Conservation (phyloP, 2,797 vertebrate genomes). For the Antrozous pallidus region DNA sequence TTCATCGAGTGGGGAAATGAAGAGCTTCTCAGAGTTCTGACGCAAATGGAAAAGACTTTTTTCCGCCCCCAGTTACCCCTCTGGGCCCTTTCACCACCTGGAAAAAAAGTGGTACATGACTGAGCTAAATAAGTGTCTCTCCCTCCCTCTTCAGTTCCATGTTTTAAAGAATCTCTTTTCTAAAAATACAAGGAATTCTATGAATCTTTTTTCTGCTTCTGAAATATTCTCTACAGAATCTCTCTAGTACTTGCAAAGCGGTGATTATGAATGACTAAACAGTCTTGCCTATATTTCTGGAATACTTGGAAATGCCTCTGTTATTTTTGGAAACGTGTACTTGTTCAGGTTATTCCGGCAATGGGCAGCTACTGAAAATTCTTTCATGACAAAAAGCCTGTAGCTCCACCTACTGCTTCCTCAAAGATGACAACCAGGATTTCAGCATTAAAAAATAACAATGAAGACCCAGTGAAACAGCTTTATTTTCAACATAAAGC, state of each 20-base stretch:
- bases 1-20: constrained; percentile 46
- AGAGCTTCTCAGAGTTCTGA: constrained; percentile 70
- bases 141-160: constrained; percentile 33
- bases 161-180: constrained; percentile 62
- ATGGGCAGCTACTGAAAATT: constrained; percentile 50
- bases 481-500: constrained; percentile 16
- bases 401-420: constrained; percentile 83
- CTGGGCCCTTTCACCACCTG: constrained; percentile 67
- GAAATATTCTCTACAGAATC: constrained; percentile 75
- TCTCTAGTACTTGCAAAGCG: constrained; percentile 76
- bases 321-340: constrained; percentile 81
- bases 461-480: background rate
- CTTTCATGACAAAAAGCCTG: constrained; percentile 76
- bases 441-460: background rate
- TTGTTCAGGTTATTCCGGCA: constrained; percentile 76
- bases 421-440: constrained; percentile 3
- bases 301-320: constrained; percentile 80
- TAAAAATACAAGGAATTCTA: constrained; percentile 76
- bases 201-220: constrained; percentile 75
- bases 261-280: constrained; percentile 84
- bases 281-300: constrained; percentile 80
- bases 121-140: constrained; percentile 29
- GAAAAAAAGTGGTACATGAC: constrained; percentile 48
- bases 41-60: constrained; percentile 74
- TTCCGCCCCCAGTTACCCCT: constrained; percentile 67